Evolutionary conservation across 2,797 vertebrate genomes (phyloP).

Genomic region (Mareca penelope): DNA sequence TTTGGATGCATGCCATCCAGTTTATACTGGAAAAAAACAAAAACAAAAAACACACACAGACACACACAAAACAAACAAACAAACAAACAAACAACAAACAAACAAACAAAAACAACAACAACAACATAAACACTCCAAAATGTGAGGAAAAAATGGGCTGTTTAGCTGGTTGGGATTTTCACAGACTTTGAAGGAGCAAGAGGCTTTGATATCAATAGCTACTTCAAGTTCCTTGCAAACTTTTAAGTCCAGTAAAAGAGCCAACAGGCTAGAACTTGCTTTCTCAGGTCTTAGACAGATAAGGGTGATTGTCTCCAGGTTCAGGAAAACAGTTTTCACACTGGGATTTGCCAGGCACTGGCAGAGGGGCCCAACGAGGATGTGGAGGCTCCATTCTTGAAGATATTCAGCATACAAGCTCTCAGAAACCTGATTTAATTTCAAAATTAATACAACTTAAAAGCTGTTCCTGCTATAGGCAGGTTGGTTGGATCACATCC

Average conservation of each 20-base stretch:
- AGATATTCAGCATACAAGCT: not conserved
- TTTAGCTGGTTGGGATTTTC: not conserved
- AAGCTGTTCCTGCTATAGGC: not conserved
- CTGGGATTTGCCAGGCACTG: not conserved
- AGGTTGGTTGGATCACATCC: not conserved
- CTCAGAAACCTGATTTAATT: not conserved
- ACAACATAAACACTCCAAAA: not conserved
- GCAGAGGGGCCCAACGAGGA: not conserved
- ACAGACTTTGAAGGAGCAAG: not conserved
- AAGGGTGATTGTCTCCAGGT: not conserved
- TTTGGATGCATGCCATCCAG: not conserved
- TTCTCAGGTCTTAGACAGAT: not conserved
- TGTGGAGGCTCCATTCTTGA: not conserved
- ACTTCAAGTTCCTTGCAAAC: not conserved
- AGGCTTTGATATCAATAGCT: not conserved
- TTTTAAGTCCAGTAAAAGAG: not conserved
- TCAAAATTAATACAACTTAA: not conserved
- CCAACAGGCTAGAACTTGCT: not conserved
- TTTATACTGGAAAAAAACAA: not conserved
- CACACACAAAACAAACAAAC: no score
- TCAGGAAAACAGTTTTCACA: not conserved
- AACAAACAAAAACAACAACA: no score
- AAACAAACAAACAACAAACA: no score
- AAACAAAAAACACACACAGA: no score
- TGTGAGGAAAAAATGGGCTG: not conserved